phyloP scores from a whole-genome alignment of 2,888 invertebrate genomes.

The Argyresthia albistria region DNA sequence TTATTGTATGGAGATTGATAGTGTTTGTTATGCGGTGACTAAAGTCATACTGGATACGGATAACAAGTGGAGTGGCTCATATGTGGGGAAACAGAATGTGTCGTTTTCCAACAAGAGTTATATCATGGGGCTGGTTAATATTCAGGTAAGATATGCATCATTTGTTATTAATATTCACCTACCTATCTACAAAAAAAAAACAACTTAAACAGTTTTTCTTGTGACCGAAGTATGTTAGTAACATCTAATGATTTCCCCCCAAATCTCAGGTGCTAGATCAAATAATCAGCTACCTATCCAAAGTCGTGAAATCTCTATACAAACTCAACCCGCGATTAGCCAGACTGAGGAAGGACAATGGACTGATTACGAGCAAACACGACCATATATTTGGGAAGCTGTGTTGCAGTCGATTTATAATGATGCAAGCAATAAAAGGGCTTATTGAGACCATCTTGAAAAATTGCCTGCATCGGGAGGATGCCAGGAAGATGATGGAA shows the following conservation, averaged over 20 bases:
- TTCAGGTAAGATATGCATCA: conserved; percentile 46
- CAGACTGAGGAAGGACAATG: conserved; percentile 52
- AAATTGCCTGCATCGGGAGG: conserved; percentile 70
- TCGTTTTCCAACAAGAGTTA: conserved; percentile 54
- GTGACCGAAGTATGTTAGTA: too few species aligned
- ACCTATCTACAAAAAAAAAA: too few species aligned
- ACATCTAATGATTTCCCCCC: too few species aligned
- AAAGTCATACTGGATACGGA: conserved; percentile 58
- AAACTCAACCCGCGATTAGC: conserved; percentile 64
- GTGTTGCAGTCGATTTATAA: conserved; percentile 66
- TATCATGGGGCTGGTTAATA: conserved; percentile 63
- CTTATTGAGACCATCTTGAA: conserved; percentile 67
- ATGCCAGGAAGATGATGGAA: conserved; percentile 69
- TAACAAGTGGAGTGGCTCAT: conserved; percentile 56
- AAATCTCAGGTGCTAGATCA: conserved; percentile 67
- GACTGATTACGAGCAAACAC: conserved; percentile 52
- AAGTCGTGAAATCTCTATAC: conserved; percentile 65
- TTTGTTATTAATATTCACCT: too few species aligned
- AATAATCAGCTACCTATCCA: conserved; percentile 66
- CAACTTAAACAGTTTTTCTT: too few species aligned
- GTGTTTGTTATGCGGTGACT: conserved; percentile 55
- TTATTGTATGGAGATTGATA: conserved; percentile 65
- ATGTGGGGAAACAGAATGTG: conserved; percentile 26
- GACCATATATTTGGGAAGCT: conserved; percentile 65
- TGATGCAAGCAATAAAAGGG: conserved; percentile 66